Conservation (phyloP, 2,797 vertebrate species). For the Thalassophryne amazonica region DNA sequence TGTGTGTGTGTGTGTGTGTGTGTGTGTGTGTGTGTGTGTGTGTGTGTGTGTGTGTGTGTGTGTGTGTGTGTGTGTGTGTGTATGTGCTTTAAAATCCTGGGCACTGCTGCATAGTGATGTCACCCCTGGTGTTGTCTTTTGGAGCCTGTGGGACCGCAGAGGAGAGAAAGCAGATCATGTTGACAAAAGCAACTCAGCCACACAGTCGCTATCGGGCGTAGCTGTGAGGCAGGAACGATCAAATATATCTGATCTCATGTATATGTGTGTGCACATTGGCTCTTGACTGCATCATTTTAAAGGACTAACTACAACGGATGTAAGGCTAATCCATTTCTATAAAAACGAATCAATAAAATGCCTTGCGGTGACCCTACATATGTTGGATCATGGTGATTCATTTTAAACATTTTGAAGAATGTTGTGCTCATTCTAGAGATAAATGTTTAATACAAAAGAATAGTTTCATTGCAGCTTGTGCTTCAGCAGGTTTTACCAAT, state of each 20-base stretch:
- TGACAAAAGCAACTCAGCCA: too few relatives aligned
- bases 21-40: not conserved
- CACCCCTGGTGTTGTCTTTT: constrained; percentile 32
- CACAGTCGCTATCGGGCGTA: too few relatives aligned
- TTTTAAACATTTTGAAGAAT: too few relatives aligned
- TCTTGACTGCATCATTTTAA: constrained; percentile 12
- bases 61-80: not conserved
- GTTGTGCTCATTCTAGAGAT: constrained; percentile 9
- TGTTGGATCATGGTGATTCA: too few relatives aligned
- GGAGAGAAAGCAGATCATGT: too few relatives aligned
- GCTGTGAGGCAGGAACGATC: too few relatives aligned
- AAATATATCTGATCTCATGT: too few relatives aligned
- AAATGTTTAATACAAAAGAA: too few relatives aligned
- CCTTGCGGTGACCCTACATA: constrained; percentile 9
- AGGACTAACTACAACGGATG: constrained; percentile 4
- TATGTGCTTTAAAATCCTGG: constrained; percentile 42
- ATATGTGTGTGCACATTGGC: too few relatives aligned
- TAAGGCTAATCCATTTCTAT: constrained; percentile 22
- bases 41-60: not conserved
- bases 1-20: not conserved
- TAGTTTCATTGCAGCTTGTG: too few relatives aligned
- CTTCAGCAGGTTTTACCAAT: too few relatives aligned
- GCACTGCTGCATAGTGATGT: constrained; percentile 67
- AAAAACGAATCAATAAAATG: constrained; percentile 20
- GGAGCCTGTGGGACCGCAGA: constrained; percentile 24